A percentile compares a stretch with the other conserved stretches of the same genome.
phyloP scores from a whole-genome alignment of 2,888 invertebrate species.

The Pycnomerus fuliginosus region DNA sequence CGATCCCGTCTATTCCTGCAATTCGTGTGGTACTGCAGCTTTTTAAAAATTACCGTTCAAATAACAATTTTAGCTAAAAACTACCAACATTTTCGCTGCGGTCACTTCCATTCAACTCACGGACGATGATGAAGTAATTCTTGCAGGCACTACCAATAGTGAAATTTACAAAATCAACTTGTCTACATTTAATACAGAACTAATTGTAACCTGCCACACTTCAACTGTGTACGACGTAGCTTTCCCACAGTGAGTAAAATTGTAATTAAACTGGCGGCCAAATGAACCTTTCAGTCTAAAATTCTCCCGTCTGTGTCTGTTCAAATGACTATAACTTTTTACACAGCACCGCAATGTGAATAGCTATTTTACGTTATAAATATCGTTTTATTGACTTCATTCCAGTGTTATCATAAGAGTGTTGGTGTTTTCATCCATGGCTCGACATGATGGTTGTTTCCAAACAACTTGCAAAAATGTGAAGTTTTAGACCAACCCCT shows the following conservation, averaged over 20 bases:
- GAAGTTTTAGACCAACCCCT: too few species aligned
- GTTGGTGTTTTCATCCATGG: too few species aligned
- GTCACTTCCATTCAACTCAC: conserved; percentile 74
- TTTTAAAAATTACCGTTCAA: conserved; percentile 1
- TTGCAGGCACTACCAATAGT: conserved; percentile 67
- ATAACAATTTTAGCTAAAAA: conserved; percentile 12
- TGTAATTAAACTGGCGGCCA: too few species aligned
- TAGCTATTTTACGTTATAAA: too few species aligned
- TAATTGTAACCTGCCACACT: conserved; percentile 81
- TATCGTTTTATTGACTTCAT: too few species aligned
- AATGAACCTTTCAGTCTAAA: too few species aligned
- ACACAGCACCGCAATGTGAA: too few species aligned
- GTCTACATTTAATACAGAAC: conserved; percentile 64
- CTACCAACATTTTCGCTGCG: conserved; percentile 61
- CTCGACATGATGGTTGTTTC: too few species aligned
- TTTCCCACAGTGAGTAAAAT: conserved; percentile 81
- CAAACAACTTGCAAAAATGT: too few species aligned
- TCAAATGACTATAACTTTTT: too few species aligned
- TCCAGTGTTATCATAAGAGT: too few species aligned
- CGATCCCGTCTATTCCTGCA: conserved; percentile 53
- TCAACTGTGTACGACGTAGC: conserved; percentile 76
- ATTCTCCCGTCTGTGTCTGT: too few species aligned
- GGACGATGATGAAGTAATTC: conserved; percentile 37
- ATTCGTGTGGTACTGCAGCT: conserved; percentile 48
- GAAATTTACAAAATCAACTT: conserved; percentile 80